A percentile compares a stretch with the other conserved stretches of the same genome.
Evolutionary conservation across 2,797 vertebrate genomes (phyloP).

Genomic region (Scolopax bukidnonensis): DNA sequence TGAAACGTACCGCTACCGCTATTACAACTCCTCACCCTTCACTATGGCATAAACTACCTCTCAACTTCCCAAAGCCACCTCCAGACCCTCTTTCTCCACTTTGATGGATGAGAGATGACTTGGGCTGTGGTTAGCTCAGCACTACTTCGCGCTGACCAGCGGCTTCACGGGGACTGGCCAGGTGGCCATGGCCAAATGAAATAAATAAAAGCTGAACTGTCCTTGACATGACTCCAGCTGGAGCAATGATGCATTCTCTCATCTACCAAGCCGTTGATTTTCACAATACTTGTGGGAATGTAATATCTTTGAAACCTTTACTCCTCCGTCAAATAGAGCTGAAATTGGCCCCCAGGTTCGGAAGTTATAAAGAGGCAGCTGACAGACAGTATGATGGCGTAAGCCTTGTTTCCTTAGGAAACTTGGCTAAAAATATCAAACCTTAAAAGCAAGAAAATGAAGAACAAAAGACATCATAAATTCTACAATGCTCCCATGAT

Average conservation of each 20-base stretch:
- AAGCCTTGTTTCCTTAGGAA: neutral
- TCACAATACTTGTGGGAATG: neutral
- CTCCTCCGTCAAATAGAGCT: neutral
- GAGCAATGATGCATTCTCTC: neutral
- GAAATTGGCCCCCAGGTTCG: neutral
- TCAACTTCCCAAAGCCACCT: neutral
- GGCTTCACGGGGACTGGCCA: accelerated
- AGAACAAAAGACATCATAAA: constrained; percentile 20
- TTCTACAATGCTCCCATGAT: neutral
- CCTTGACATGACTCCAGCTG: neutral
- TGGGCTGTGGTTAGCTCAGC: neutral
- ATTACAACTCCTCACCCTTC: neutral
- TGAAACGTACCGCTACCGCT: neutral
- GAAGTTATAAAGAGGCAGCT: neutral
- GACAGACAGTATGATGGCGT: neutral
- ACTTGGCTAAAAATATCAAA: constrained; percentile 3
- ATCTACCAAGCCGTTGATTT: neutral
- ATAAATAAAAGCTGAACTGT: neutral
- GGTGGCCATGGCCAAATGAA: neutral
- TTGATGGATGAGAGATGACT: neutral
- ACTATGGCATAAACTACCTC: neutral
- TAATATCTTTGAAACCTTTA: neutral
- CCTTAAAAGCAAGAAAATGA: constrained; percentile 45
- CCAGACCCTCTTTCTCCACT: neutral
- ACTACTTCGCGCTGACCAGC: neutral